These are phyloP conservation scores for Crenuchus spilurus DNA, from an alignment of 2,797 vertebrate species.

Conservation along the genomic window DNA sequence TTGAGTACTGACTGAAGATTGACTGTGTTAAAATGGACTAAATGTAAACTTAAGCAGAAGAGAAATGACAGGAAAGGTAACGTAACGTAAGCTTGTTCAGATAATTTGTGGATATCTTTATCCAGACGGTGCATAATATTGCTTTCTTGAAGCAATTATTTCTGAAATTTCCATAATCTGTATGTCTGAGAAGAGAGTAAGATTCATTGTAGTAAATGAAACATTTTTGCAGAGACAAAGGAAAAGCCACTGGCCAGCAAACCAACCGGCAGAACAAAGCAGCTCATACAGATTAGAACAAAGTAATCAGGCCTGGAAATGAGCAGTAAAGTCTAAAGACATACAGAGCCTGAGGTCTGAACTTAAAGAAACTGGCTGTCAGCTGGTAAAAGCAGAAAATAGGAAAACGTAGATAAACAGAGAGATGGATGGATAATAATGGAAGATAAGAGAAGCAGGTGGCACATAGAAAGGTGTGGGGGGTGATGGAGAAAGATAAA, in stretches of 20 bases:
- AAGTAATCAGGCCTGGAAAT: not conserved
- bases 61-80: no score
- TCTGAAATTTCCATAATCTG: no score
- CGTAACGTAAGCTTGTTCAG: no score
- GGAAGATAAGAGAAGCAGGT: not conserved
- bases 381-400: not conserved
- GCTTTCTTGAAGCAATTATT: no score
- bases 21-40: no score
- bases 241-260: not conserved
- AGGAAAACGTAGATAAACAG: not conserved
- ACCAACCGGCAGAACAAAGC: not conserved
- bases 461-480: not conserved
- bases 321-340: not conserved
- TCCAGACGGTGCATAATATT: no score
- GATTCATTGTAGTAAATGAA: no score
- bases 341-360: not conserved
- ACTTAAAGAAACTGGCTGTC: not conserved
- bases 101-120: no score
- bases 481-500: not conserved
- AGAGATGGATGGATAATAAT: slow-evolving; percentile 2
- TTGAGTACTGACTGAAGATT: no score
- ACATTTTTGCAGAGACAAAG: not conserved
- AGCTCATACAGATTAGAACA: not conserved
- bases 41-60: no score
- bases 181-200: no score